A percentile compares a stretch with the other conserved stretches of the same genome.
These are phyloP conservation scores for Eidolon helvum DNA, from an alignment of 2,113 vertebrate genomes.

Conservation along the genomic window DNA sequence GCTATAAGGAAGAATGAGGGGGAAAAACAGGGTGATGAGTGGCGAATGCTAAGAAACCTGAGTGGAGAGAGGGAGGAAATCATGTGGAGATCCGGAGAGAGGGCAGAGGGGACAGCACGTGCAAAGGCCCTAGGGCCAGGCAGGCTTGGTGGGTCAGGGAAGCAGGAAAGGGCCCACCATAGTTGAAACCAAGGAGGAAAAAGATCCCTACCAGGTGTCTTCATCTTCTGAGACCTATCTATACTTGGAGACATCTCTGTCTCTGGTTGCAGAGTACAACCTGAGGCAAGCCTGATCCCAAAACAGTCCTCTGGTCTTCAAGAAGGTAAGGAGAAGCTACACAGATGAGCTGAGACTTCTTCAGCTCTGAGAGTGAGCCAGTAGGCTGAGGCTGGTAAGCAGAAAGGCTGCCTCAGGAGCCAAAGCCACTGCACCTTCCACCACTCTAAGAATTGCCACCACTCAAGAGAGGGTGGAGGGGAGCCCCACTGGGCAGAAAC, in stretches of 20 bases:
- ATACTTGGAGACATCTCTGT: not conserved
- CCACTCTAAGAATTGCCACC: not conserved
- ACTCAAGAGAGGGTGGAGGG: not conserved
- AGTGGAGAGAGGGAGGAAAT: not conserved
- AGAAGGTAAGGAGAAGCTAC: not conserved
- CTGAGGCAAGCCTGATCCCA: not conserved
- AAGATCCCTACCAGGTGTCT: no score
- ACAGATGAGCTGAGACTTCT: not conserved
- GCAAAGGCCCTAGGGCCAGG: not conserved
- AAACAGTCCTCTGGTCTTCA: not conserved
- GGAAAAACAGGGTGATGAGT: not conserved
- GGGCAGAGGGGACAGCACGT: not conserved
- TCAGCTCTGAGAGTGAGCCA: not conserved
- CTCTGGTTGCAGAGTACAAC: not conserved
- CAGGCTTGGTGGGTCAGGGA: not conserved
- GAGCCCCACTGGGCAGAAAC: not conserved
- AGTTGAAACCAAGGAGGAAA: not conserved
- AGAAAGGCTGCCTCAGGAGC: not conserved
- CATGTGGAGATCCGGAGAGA: fast-evolving
- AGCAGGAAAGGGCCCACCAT: not conserved
- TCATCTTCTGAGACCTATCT: not conserved
- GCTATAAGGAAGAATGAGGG: not conserved
- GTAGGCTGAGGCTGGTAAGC: not conserved
- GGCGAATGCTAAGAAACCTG: no score
- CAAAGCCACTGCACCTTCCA: not conserved